Evolutionary conservation across 92 coral and sea anemone species (phyloP).

Genomic region (Blastomussa wellsi): DNA sequence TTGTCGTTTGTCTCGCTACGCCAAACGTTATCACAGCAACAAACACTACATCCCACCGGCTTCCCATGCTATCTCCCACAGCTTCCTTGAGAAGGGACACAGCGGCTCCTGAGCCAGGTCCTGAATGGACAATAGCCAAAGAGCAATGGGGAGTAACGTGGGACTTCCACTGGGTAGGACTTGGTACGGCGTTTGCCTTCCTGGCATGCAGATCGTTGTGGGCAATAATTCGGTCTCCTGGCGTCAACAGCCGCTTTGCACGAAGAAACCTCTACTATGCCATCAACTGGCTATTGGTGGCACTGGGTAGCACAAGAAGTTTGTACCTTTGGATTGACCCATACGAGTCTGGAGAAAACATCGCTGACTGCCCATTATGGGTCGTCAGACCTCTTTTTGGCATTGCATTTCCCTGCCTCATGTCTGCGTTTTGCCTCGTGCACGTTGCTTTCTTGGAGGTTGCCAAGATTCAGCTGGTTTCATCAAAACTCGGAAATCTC

Average conservation of each 20-base stretch:
- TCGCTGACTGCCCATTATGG: slow-evolving; percentile 62
- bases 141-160: slow-evolving; percentile 74
- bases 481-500: slow-evolving; percentile 59
- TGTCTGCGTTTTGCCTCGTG: slow-evolving; percentile 83
- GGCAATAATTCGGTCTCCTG: slow-evolving; percentile 48
- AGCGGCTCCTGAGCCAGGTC: slow-evolving; percentile 84
- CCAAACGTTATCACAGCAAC: neutral
- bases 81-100: neutral
- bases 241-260: slow-evolving; percentile 49
- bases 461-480: slow-evolving; percentile 58
- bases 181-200: slow-evolving; percentile 66
- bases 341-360: slow-evolving; percentile 72
- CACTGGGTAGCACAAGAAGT: slow-evolving; percentile 70
- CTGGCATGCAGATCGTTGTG: slow-evolving; percentile 63
- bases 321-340: slow-evolving; percentile 77
- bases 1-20: neutral
- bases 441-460: slow-evolving; percentile 86
- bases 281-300: slow-evolving; percentile 71
- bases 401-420: slow-evolving; percentile 87
- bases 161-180: slow-evolving; percentile 84
- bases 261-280: slow-evolving; percentile 62
- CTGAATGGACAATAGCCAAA: slow-evolving; percentile 81
- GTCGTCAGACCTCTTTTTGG: slow-evolving; percentile 75
- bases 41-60: neutral
- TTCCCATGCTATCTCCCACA: neutral